Percentiles rank a stretch among this genome's conserved stretches.
These are phyloP conservation scores for Periplaneta americana DNA, from an alignment of 1,140 invertebrate species.

Conservation along the genomic window DNA sequence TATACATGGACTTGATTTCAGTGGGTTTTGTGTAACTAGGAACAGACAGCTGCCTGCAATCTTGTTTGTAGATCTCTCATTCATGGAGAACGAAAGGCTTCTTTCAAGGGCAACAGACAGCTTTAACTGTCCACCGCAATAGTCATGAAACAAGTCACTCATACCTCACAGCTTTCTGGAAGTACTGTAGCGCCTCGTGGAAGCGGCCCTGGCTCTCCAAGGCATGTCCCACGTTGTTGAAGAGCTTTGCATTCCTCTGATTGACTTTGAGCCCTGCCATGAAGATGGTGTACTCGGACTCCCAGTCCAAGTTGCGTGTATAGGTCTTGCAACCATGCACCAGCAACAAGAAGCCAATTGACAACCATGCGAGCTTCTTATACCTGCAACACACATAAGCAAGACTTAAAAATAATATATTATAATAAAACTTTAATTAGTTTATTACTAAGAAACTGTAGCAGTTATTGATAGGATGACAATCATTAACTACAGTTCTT, in stretches of 20 bases:
- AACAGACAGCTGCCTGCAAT: too few species aligned
- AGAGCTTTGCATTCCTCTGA: conserved; percentile 88
- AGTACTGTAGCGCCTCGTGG: conserved; percentile 83
- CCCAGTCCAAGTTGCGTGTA: conserved; percentile 85
- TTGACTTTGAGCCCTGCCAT: conserved; percentile 88
- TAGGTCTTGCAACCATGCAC: conserved; percentile 78
- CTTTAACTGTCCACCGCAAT: neutral
- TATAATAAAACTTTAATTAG: conserved; percentile 1
- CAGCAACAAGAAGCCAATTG: conserved; percentile 62
- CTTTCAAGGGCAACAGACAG: too few species aligned
- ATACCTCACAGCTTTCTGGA: conserved; percentile 79
- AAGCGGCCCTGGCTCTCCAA: conserved; percentile 81
- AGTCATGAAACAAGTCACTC: conserved; percentile 14
- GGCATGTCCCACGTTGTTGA: conserved; percentile 95
- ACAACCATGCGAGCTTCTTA: conserved; percentile 54
- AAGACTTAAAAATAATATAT: conserved; percentile 6
- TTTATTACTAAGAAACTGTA: neutral
- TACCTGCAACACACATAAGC: conserved; percentile 31
- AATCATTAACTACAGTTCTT: too few species aligned
- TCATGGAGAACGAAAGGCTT: too few species aligned
- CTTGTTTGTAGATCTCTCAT: too few species aligned
- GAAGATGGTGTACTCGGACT: conserved; percentile 88
- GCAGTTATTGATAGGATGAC: too few species aligned
- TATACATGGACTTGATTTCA: too few species aligned
- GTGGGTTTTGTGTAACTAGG: too few species aligned